These are phyloP conservation scores for Thamnophis elegans DNA, from an alignment of 2,797 vertebrate species.

Conservation along the genomic window DNA sequence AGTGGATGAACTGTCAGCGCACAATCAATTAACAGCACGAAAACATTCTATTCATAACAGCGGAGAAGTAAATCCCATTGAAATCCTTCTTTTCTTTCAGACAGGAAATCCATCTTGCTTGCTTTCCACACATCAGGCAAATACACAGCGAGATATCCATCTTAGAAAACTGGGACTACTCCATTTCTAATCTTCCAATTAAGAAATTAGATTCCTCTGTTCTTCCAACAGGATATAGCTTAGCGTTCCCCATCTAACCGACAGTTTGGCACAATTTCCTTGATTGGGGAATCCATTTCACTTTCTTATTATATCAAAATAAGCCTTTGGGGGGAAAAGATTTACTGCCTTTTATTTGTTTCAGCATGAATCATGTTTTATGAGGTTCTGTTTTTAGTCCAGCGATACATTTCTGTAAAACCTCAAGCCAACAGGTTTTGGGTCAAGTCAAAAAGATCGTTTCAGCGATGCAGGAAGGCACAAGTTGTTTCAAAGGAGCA, in stretches of 20 bases:
- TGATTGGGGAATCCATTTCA: background rate
- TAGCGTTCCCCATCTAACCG: background rate
- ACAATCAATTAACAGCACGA: background rate
- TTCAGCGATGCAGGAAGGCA: background rate
- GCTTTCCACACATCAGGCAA: background rate
- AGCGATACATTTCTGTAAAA: background rate
- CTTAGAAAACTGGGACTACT: background rate
- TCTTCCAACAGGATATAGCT: background rate
- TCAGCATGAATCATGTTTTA: background rate
- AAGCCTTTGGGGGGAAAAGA: background rate
- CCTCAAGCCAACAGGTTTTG: background rate
- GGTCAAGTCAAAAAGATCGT: background rate
- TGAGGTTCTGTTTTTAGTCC: background rate
- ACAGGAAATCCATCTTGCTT: background rate
- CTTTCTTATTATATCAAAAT: background rate
- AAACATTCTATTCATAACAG: background rate
- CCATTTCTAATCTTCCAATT: background rate
- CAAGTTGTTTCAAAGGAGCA: background rate
- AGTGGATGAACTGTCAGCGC: background rate
- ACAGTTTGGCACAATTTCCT: background rate
- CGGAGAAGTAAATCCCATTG: background rate
- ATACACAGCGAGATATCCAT: background rate
- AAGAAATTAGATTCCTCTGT: background rate
- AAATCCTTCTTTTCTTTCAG: background rate
- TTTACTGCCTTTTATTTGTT: background rate